Percentiles rank a stretch among this genome's conserved stretches.
phyloP scores from a whole-genome alignment of 64 coral and sea anemone genomes.

The Stylophora pistillata region DNA sequence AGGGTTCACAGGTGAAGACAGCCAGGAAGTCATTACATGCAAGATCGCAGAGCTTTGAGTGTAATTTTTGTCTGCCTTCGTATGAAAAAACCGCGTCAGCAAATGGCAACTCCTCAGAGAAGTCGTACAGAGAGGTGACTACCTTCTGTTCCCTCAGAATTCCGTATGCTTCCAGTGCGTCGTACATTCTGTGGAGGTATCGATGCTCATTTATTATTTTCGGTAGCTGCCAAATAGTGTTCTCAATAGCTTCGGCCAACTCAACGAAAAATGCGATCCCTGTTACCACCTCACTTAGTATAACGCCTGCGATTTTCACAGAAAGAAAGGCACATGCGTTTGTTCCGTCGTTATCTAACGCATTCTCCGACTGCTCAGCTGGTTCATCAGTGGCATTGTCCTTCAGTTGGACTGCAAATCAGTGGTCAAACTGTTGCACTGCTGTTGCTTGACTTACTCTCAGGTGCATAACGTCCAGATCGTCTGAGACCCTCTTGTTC shows the following conservation, averaged over 20 bases:
- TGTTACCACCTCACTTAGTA: too few relatives aligned
- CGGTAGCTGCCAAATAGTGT: too few relatives aligned
- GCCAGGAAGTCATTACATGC: slow-evolving; percentile 6
- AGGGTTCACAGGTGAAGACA: slow-evolving; percentile 33
- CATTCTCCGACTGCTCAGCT: slow-evolving; percentile 15
- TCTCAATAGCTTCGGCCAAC: too few relatives aligned
- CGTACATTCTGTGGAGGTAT: slow-evolving; percentile 25
- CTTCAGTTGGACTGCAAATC: slow-evolving; percentile 25
- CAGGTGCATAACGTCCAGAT: too few relatives aligned
- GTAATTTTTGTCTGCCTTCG: slow-evolving; percentile 50
- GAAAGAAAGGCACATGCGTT: too few relatives aligned
- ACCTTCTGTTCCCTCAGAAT: slow-evolving; percentile 35
- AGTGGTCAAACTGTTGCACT: too few relatives aligned
- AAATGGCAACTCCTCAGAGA: slow-evolving; percentile 71
- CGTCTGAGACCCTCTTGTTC: too few relatives aligned
- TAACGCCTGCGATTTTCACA: not conserved
- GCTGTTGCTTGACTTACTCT: too few relatives aligned
- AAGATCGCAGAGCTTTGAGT: slow-evolving; percentile 44
- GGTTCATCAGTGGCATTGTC: not conserved
- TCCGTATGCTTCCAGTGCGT: slow-evolving; percentile 54
- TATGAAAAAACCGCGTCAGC: slow-evolving; percentile 43
- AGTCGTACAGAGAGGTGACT: slow-evolving; percentile 24
- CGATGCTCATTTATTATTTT: slow-evolving; percentile 51
- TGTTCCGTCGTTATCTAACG: slow-evolving; percentile 24
- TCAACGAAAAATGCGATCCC: too few relatives aligned